Evolutionary conservation across 2,113 vertebrate genomes (phyloP).

Genomic region (mouse (Mus musculus)): DNA sequence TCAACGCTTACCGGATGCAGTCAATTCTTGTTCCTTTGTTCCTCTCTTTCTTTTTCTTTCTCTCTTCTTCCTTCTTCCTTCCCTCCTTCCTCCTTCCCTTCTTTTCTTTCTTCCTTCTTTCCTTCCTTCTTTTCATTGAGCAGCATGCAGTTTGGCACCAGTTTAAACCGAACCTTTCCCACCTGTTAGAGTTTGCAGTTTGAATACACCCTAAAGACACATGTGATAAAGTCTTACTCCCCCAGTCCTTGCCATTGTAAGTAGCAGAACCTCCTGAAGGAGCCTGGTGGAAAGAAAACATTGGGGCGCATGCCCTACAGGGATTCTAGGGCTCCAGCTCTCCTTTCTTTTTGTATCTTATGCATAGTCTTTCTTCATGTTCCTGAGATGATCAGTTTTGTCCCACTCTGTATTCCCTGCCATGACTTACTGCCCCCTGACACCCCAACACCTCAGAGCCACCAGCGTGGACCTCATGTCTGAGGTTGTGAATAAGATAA

Average conservation of each 20-base stretch:
- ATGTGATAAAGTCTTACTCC: background rate
- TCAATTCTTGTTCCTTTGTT: background rate
- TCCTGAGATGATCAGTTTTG: background rate
- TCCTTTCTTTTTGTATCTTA: background rate
- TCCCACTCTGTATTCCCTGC: background rate
- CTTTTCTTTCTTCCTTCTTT: background rate
- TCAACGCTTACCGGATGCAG: background rate
- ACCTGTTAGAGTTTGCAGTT: background rate
- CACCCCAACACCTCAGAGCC: background rate
- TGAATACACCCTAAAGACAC: background rate
- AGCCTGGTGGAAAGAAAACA: background rate
- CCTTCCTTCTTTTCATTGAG: background rate
- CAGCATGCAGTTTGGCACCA: background rate
- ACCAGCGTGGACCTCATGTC: background rate
- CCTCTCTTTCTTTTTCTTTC: too few species aligned
- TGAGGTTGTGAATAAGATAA: background rate
- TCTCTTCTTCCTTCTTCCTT: rapidly evolving
- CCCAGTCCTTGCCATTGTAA: background rate
- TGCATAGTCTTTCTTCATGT: background rate
- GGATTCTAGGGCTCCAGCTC: background rate
- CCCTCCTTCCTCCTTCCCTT: rapidly evolving
- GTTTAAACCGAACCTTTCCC: background rate
- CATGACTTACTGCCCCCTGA: background rate
- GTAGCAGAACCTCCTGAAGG: background rate
- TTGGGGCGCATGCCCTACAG: background rate